Conservation (phyloP, 2,888 invertebrate species). For the Tuta absoluta region DNA sequence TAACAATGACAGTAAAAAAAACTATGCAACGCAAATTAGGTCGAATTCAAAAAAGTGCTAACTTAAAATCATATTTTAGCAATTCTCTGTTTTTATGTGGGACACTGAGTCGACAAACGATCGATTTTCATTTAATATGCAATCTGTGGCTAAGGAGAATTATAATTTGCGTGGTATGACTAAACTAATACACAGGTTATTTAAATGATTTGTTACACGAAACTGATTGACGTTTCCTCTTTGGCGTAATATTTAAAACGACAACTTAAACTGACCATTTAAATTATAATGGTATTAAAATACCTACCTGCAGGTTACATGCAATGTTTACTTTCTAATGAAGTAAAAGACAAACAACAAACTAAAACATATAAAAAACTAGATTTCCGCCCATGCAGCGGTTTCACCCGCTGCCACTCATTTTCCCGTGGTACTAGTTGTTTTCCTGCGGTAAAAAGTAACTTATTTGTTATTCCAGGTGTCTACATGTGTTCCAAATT, state of each 20-base stretch:
- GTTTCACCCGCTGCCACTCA: too few species aligned
- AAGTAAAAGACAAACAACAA: too few species aligned
- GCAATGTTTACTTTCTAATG: background rate
- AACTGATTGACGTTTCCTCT: slow-evolving; percentile 15
- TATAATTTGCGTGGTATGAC: background rate
- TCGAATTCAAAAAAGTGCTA: too few species aligned
- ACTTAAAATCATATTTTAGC: background rate
- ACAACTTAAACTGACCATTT: background rate
- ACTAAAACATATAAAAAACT: too few species aligned
- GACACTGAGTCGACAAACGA: background rate
- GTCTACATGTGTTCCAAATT: too few species aligned
- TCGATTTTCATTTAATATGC: background rate
- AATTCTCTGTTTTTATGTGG: background rate
- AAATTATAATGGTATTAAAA: background rate
- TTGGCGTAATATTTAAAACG: background rate
- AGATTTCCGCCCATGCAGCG: too few species aligned
- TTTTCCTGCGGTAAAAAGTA: too few species aligned
- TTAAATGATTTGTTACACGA: background rate
- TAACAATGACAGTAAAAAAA: background rate
- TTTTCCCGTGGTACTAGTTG: too few species aligned
- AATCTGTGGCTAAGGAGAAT: background rate
- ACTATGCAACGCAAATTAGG: background rate
- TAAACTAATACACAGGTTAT: background rate
- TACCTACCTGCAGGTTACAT: background rate
- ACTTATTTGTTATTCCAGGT: too few species aligned